Evolutionary conservation across 2,888 invertebrate genomes (phyloP).

Genomic region (Agelastica alni): DNA sequence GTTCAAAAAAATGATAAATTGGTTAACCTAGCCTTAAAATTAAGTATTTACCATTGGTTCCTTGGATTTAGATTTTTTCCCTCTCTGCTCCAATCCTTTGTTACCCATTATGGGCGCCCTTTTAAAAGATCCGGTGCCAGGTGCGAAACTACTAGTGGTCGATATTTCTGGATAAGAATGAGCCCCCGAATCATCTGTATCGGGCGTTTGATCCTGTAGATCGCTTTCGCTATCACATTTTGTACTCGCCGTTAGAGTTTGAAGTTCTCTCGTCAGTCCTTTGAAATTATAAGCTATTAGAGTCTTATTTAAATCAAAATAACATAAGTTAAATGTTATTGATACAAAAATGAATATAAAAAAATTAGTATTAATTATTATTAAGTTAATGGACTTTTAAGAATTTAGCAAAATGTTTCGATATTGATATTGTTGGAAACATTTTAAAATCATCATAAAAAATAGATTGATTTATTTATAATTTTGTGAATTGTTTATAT

Average conservation of each 20-base stretch:
- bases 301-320: too few species aligned
- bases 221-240: constrained; percentile 71
- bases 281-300: too few species aligned
- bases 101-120: constrained; percentile 66
- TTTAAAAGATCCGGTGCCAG: constrained; percentile 61
- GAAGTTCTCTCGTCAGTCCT: constrained; percentile 58
- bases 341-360: background rate
- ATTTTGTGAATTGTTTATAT: too few species aligned
- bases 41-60: constrained; percentile 48
- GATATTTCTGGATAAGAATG: constrained; percentile 59
- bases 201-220: constrained; percentile 70
- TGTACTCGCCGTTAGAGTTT: constrained; percentile 58
- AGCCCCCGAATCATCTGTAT: constrained; percentile 72
- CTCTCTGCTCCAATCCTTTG: constrained; percentile 64
- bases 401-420: too few species aligned
- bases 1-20: too few species aligned
- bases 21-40: background rate
- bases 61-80: constrained; percentile 64
- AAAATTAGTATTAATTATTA: too few species aligned
- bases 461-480: too few species aligned
- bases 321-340: background rate
- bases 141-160: constrained; percentile 55
- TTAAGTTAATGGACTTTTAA: too few species aligned
- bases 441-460: too few species aligned
- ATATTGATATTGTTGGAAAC: too few species aligned